phyloP scores from a whole-genome alignment of 2,888 invertebrate genomes.

The Trichacis sp. region DNA sequence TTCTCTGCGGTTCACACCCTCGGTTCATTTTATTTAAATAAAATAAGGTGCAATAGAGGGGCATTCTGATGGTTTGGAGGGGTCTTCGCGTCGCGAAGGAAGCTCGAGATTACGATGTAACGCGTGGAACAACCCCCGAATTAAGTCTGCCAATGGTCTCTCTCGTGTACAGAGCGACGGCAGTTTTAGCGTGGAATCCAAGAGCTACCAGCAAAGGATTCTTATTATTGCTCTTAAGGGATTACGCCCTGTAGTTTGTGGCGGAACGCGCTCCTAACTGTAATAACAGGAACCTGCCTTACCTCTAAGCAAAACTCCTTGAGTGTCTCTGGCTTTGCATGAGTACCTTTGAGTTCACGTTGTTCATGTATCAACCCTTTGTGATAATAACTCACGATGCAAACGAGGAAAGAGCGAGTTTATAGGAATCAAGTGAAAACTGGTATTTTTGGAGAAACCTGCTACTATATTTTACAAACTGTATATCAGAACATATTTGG shows the following conservation, averaged over 20 bases:
- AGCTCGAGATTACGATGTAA: conserved; percentile 47
- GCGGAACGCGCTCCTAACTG: conserved; percentile 57
- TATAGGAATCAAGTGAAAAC: no score
- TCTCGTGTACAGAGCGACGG: conserved; percentile 38
- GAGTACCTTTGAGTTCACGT: background rate
- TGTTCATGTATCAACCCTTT: background rate
- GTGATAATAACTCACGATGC: no score
- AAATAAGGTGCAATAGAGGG: conserved; percentile 40
- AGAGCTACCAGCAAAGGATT: conserved; percentile 60
- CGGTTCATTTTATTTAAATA: conserved; percentile 44
- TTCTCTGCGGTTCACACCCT: conserved; percentile 32
- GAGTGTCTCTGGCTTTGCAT: conserved; percentile 23
- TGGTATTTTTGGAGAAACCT: no score
- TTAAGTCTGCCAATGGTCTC: conserved; percentile 40
- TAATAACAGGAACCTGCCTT: conserved; percentile 61
- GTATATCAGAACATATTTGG: no score
- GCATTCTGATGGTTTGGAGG: conserved; percentile 41
- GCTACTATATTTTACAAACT: no score
- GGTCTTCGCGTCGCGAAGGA: conserved; percentile 43
- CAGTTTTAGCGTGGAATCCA: conserved; percentile 46
- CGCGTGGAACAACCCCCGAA: conserved; percentile 47
- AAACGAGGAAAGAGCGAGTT: no score
- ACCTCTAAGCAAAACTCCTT: conserved; percentile 37
- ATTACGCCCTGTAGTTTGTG: conserved; percentile 63
- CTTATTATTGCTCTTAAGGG: conserved; percentile 69